Evolutionary conservation across 2,113 vertebrate genomes (phyloP), one percentile per base, ranked within the genome.

Genomic region (Osmerus mordax): DNA sequence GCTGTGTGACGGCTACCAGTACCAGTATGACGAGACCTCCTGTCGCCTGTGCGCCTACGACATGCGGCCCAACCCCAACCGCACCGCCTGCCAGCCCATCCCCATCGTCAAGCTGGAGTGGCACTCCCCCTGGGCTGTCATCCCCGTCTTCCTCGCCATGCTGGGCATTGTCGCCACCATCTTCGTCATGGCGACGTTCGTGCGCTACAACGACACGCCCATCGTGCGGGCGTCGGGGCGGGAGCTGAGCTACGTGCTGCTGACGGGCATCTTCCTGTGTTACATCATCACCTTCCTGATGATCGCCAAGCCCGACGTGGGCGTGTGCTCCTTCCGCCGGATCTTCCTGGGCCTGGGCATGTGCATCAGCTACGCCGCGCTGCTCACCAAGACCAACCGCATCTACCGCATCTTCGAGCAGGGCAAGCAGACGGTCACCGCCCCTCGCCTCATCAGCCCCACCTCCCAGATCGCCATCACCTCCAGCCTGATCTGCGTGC

Each of bases 251-350:
- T 91, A 91, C 56, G 88, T 91, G 75, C 85, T 91, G 81, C 82
- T 91, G 9, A 91, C 89, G 13, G 89, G 89, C 72, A 91, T 91
- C 76, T 91, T 91, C 59, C 81, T 91, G 67, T 91, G 89, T 58
- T 91, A 91, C 85, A 88, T 91, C 80, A 91, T 90, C 73, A 91
- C 89, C 54, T 91, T 91, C 79, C 87, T 91, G 29, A 91, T 91
- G 89, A 91, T 91, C 11, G 89, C 84, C 77, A 88, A 89, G 69
- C 89, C 89, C 4, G 88, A 91, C 1, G 78, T 89, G 23, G 89
- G 82, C 0, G 89, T 91, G 73, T 91, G 89, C 51, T 86, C 89
- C 75, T 91, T 91, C 83, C 74, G 89, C 68, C 77, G 89, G 80
- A 91, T 91, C 86, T 91, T 91, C 81, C 83, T 91, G 64, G 89